Base-by-base conservation (phyloP, 2,888 invertebrate species). In the Heliconius sara region DNA sequence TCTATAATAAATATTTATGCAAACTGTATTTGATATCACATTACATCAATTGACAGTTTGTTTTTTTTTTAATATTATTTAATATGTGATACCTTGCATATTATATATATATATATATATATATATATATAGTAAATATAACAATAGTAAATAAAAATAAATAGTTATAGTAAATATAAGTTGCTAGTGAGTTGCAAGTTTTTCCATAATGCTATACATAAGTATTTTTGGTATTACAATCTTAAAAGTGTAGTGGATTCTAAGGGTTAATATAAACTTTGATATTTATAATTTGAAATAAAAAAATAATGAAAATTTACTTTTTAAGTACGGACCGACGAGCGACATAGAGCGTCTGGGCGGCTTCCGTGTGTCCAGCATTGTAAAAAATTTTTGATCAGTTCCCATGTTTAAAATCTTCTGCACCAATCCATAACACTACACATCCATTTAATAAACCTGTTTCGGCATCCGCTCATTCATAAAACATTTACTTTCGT, bases 311-410 rank as follows among this genome's bases (percentile, higher is more conserved):
- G 71, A 66, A 65, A 76, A 72, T 39, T 39, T 39, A 43, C 43
- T 68, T 76, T 76, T 70, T 73, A 30, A 78, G 65, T 90, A 94
- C 94, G 85, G 88, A 95, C 95, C 95, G 84, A 92, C 90, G 85
- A 94, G 91, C 84, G 94, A 94, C 88, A 93, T 88, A 80, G 93
- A 93, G 82, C 94, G 92, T 85, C 93, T 90, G 87, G 93, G 91
- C 87, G 92, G 88, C 88, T 91, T 94, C 89, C 93, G 91, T 85
- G 89, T 91, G 85, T 94, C 93, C 91, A 95, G 90, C 94, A 95
- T 95, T 86, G 85, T 91, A 86, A 88, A 87, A 87, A 89, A 85
- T 86, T 86, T 87, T 89, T 87, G 88, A 81, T 84, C 83, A 82
- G 83, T 87, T 86, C 89, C 88, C 88, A 88, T 87, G 85, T 84